Percentiles rank a stretch among this genome's conserved stretches.
These are phyloP conservation scores for Dreissena rostriformis DNA, from an alignment of 1,140 invertebrate species.

Conservation along the genomic window DNA sequence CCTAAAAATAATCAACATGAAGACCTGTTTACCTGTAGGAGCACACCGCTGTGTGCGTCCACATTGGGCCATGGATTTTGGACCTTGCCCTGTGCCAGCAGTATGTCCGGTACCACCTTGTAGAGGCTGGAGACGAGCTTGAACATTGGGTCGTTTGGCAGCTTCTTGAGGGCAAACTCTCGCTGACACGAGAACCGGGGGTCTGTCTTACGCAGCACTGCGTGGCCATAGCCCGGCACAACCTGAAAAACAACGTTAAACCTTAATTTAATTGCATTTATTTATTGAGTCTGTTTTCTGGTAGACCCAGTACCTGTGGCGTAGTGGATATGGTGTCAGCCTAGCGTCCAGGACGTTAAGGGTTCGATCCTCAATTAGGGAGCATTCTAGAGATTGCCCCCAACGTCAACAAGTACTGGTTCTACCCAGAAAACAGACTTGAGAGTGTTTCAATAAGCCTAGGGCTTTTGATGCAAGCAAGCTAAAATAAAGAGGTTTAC, in stretches of 20 bases:
- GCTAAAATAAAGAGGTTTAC: too few relatives aligned
- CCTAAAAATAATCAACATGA: too few relatives aligned
- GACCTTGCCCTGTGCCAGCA: conserved; percentile 96
- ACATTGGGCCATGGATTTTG: conserved; percentile 99
- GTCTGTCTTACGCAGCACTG: conserved; percentile 97
- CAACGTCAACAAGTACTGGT: too few relatives aligned
- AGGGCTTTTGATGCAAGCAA: too few relatives aligned
- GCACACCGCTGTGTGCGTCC: conserved; percentile 97
- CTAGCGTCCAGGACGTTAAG: too few relatives aligned
- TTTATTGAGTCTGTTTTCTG: not conserved
- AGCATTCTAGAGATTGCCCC: too few relatives aligned
- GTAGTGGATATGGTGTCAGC: too few relatives aligned
- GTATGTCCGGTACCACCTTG: conserved; percentile 96
- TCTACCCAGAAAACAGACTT: too few relatives aligned
- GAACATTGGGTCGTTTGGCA: conserved; percentile 96
- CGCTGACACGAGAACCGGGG: conserved; percentile 96
- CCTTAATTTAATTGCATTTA: not conserved
- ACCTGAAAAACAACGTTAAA: conserved; percentile 83
- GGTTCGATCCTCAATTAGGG: too few relatives aligned
- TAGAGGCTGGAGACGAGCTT: conserved; percentile 94
- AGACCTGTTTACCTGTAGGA: conserved; percentile 86
- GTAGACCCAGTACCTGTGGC: not conserved
- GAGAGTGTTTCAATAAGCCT: too few relatives aligned
- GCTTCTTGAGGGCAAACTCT: conserved; percentile 96
- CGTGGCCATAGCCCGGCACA: conserved; percentile 98